These are phyloP conservation scores for Cataglyphis cursor DNA, from an alignment of 2,888 invertebrate genomes.

Conservation along the genomic window DNA sequence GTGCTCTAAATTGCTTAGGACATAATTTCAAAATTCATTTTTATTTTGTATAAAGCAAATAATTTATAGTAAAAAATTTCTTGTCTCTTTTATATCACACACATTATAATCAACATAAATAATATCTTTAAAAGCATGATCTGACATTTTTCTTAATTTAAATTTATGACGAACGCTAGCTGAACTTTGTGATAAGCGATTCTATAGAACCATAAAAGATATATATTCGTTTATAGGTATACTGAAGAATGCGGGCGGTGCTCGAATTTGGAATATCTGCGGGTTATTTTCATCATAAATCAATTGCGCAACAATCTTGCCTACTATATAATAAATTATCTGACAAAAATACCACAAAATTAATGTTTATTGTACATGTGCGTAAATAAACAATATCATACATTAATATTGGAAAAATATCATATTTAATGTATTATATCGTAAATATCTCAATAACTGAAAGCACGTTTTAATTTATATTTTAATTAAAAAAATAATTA, in stretches of 20 bases:
- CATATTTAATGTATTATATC: not conserved
- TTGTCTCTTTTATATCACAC: not conserved
- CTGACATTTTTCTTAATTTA: not conserved
- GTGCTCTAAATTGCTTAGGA: not conserved
- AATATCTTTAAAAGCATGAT: not conserved
- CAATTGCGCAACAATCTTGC: not conserved
- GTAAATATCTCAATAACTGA: not conserved
- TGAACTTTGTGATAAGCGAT: not conserved
- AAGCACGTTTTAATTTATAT: not conserved
- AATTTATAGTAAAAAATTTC: not conserved
- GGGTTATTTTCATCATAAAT: conserved; percentile 41
- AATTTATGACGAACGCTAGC: not conserved
- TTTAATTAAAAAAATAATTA: not conserved
- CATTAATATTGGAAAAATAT: conserved; percentile 6
- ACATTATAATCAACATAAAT: not conserved
- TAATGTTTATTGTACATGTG: conserved; percentile 9
- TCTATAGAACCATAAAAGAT: not conserved
- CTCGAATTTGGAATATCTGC: conserved; percentile 26
- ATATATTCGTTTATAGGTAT: not conserved
- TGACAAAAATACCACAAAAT: not conserved
- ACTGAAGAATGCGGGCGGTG: conserved; percentile 33
- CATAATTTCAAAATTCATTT: not conserved
- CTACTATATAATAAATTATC: conserved; percentile 13
- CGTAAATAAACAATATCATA: not conserved
- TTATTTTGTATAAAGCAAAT: not conserved